Evolutionary conservation across 2,797 vertebrate species (phyloP).

Genomic region (Peromyscus melanophrys): DNA sequence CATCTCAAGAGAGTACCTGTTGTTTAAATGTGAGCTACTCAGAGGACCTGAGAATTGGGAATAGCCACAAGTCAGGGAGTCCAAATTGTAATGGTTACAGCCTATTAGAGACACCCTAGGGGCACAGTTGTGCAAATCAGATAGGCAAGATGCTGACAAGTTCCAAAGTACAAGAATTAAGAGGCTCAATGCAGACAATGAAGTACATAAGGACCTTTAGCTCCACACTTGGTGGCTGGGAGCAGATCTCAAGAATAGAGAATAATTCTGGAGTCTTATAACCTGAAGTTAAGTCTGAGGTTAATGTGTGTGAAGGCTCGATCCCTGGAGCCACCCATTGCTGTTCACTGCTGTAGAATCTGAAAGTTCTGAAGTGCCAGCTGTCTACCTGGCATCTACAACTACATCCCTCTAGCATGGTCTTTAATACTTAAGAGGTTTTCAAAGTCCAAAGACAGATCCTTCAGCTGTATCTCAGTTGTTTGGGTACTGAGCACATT

Average conservation of each 20-base stretch:
- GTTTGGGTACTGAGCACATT: neutral
- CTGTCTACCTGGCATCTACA: neutral
- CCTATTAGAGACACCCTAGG: neutral
- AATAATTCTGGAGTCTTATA: neutral
- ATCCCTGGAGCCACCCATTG: no score
- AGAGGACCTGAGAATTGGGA: neutral
- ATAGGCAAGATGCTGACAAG: neutral
- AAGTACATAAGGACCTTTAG: neutral
- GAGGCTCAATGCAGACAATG: neutral
- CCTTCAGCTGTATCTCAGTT: neutral
- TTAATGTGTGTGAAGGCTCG: neutral
- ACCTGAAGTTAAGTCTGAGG: neutral
- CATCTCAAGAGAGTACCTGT: neutral
- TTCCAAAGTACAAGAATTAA: neutral
- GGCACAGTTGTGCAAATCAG: neutral
- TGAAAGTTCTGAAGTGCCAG: neutral
- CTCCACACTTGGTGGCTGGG: neutral
- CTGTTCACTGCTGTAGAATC: neutral
- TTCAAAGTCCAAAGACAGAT: neutral
- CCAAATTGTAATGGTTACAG: neutral
- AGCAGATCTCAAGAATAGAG: neutral
- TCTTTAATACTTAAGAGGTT: neutral
- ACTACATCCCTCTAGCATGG: neutral
- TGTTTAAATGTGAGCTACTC: neutral
- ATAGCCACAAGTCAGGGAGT: neutral